Percentiles rank a stretch among this genome's conserved stretches.
Evolutionary conservation across 2,888 invertebrate genomes (phyloP).

Genomic region (Camptogramma bilineatum): DNA sequence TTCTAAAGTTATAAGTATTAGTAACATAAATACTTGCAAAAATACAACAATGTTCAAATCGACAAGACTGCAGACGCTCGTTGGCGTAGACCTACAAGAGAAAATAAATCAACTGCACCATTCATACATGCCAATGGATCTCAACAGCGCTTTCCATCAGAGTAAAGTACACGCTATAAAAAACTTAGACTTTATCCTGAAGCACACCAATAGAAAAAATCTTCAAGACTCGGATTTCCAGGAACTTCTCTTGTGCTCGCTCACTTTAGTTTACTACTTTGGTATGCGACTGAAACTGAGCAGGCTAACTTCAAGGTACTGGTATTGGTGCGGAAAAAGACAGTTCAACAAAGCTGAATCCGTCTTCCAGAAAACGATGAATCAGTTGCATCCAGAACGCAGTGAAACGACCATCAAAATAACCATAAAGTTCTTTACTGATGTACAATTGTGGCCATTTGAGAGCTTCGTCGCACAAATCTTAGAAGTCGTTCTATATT

Average conservation of each 20-base stretch:
- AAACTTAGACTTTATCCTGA: conserved; percentile 55
- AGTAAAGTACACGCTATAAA: conserved; percentile 57
- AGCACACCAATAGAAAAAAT: conserved; percentile 41
- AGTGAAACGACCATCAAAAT: conserved; percentile 60
- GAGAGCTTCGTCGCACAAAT: conserved; percentile 66
- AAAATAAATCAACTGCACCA: conserved; percentile 53
- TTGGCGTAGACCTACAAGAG: conserved; percentile 47
- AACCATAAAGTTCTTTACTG: conserved; percentile 61
- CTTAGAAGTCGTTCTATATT: conserved; percentile 64
- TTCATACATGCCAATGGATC: conserved; percentile 58
- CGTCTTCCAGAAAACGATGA: conserved; percentile 62
- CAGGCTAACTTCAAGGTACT: conserved; percentile 49
- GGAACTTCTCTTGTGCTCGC: conserved; percentile 59
- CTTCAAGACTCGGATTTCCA: conserved; percentile 59
- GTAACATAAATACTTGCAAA: too few relatives aligned
- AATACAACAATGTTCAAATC: conserved; percentile 17
- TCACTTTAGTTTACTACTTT: conserved; percentile 65
- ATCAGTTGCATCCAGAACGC: conserved; percentile 61
- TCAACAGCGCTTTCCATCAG: conserved; percentile 50
- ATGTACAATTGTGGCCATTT: conserved; percentile 61
- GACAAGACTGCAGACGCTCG: conserved; percentile 17
- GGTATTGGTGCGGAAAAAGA: conserved; percentile 55
- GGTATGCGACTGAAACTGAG: conserved; percentile 67
- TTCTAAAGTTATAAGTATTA: too few relatives aligned
- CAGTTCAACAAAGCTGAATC: conserved; percentile 60